Conservation (phyloP, 2,113 vertebrate species). For the Hepsetus odoe region DNA sequence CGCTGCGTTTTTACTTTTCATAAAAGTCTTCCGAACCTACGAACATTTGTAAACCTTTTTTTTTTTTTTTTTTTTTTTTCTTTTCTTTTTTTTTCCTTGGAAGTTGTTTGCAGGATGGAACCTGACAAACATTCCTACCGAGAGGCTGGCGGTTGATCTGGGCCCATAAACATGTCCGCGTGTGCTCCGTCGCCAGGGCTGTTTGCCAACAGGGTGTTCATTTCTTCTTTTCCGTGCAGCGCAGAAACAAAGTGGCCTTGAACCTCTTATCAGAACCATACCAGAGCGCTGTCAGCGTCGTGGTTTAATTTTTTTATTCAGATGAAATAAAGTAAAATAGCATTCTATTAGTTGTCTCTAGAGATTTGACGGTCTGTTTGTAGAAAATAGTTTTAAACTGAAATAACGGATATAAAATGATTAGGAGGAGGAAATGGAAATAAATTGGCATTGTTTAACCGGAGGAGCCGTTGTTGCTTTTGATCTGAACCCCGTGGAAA, state of each 20-base stretch:
- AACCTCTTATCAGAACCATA: not conserved
- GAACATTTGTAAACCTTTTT: not conserved
- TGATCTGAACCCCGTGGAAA: not conserved
- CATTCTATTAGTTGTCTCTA: not conserved
- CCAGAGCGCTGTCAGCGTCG: not conserved
- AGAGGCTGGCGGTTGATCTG: not conserved
- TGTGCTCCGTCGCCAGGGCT: not conserved
- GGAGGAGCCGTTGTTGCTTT: not conserved
- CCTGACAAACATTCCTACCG: not conserved
- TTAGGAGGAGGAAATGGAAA: not conserved
- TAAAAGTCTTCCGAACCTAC: no score
- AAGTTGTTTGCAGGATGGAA: not conserved
- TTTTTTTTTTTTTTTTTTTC: no score
- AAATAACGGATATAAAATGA: not conserved
- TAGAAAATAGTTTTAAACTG: not conserved
- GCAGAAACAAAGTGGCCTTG: not conserved
- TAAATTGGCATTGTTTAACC: not conserved
- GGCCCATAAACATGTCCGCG: not conserved
- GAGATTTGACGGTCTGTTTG: not conserved
- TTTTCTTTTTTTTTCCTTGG: not conserved
- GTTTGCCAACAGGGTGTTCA: not conserved
- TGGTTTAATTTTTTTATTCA: no score
- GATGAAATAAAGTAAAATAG: not conserved
- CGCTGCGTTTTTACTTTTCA: slow-evolving; percentile 30
- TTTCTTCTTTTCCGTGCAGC: not conserved